These are phyloP conservation scores for Vesta saturnalis DNA, from an alignment of 2,888 invertebrate genomes.

Conservation along the genomic window DNA sequence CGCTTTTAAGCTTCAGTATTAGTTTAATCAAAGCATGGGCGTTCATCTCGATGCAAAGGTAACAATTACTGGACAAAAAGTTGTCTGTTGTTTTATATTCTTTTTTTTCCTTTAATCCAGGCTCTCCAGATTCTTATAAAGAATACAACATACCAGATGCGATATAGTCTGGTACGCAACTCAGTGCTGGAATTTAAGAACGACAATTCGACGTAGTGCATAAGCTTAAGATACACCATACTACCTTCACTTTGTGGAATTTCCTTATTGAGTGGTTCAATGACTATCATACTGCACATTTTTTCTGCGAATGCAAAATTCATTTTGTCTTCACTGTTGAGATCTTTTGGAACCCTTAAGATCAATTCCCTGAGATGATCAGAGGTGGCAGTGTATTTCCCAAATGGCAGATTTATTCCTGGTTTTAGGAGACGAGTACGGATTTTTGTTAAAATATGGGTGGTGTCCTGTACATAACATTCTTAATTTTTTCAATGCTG, in stretches of 20 bases:
- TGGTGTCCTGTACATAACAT: neutral
- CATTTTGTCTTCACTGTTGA: neutral
- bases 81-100: neutral
- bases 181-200: too few species aligned
- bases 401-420: slow-evolving; percentile 3
- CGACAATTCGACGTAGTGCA: too few species aligned
- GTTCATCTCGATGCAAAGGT: neutral
- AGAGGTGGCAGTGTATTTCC: neutral
- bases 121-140: slow-evolving; percentile 4
- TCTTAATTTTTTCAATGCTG: neutral
- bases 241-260: neutral
- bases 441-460: neutral
- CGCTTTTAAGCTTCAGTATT: neutral
- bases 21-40: neutral
- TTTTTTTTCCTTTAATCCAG: neutral
- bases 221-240: neutral
- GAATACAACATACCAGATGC: neutral
- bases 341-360: neutral
- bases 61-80: neutral
- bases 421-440: neutral
- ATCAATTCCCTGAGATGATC: neutral
- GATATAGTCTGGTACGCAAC: too few species aligned
- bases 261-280: neutral
- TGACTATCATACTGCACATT: neutral
- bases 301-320: neutral